Evolutionary conservation across 1,140 invertebrate genomes (phyloP), one percentile per base, ranked within the genome.

Genomic region (Spodoptera litura): DNA sequence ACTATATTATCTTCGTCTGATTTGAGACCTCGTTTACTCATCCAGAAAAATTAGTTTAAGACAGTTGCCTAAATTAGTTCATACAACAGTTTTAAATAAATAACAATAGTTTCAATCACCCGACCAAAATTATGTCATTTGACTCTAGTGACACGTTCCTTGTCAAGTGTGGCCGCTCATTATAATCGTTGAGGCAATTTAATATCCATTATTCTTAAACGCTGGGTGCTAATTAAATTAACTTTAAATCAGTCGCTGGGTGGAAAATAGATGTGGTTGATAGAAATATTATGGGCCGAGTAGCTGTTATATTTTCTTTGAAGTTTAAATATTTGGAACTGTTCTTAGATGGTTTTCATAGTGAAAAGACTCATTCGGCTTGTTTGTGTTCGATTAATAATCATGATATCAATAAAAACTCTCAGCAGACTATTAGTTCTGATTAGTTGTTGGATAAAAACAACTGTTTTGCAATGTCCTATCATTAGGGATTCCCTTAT

Each of bases 171-270:
- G 13, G 35, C 12, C 2, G 35, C 44, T 55, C 56, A 44, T 66
- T 64, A 55, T 76, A 31, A 66, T n/a, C 5, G 31, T 76, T 9
- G 10, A 35, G 55, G 52, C 61, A 76, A 76, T 76, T 66, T 76
- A 76, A 61, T 64, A 76, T 76, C 61, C 74, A 76, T 76, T 66
- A 66, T 9, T 66, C 44, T 62, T 38, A 74, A 55, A 59, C 44
- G 56, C 20, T 31, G 31, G 56, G 20, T 62, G 38, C 38, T 61
- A 74, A 74, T 74, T 74, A 49, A 74, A 74, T 62, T 61, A 25
- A 38, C 53, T 72, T 20, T 20, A 56, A 55, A 55, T 55, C 51
- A 31, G 51, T 35, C 11, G n/a, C 68, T 25, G 20, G 15, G 52
- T 4, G 13, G 44, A 0, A 9, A 51, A 49, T 10, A 35, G 58